Conservation (phyloP, 2,888 invertebrate genomes). For the Drosophila nr. medialis region DNA sequence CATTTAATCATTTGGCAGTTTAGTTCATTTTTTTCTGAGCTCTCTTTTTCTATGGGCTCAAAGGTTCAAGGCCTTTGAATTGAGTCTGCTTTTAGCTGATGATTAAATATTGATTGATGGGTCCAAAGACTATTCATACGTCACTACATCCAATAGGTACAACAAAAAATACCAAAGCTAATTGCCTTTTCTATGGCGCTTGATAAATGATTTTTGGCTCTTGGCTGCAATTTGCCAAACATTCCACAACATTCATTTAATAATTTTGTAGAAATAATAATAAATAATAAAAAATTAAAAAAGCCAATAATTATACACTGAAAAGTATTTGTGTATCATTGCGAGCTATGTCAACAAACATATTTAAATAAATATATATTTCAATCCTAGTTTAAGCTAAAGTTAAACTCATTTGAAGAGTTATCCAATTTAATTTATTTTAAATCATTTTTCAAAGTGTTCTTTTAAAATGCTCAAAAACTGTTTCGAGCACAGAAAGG, state of each 20-base stretch:
- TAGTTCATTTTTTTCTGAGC: constrained; percentile 16
- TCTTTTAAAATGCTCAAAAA: not conserved
- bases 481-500: constrained; percentile 6
- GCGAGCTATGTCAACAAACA: no score
- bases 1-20: constrained; percentile 70
- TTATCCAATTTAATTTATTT: not conserved
- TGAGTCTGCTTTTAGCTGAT: constrained; percentile 37
- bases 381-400: no score
- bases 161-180: constrained; percentile 8
- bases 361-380: not conserved
- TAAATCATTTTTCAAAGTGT: not conserved
- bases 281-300: constrained; percentile 12
- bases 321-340: no score
- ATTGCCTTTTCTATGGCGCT: constrained; percentile 23
- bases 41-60: not conserved
- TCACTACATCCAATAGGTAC: constrained; percentile 11
- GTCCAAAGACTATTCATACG: constrained; percentile 1
- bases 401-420: not conserved
- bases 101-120: constrained; percentile 56
- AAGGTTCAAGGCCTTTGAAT: constrained; percentile 54
- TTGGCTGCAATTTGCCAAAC: not conserved
- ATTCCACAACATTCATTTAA: constrained; percentile 59
- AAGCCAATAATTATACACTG: not conserved
- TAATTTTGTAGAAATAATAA: constrained; percentile 22
- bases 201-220: constrained; percentile 35